These are phyloP conservation scores for Micrastur ruficollis DNA, from an alignment of 2,797 vertebrate species.

Conservation along the genomic window DNA sequence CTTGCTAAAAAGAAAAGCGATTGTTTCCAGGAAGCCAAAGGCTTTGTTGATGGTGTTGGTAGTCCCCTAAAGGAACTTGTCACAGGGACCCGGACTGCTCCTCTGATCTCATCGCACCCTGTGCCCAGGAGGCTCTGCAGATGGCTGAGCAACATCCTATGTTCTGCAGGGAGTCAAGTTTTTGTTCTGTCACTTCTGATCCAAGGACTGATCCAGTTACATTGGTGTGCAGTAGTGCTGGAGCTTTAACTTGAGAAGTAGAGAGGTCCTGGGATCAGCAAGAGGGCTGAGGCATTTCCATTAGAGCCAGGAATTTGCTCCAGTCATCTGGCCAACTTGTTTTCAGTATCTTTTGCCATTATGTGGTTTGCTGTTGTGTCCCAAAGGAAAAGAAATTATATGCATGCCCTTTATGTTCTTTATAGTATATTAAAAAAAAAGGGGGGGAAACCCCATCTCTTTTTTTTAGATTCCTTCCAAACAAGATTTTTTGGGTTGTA, in stretches of 20 bases:
- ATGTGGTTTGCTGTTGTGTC: neutral
- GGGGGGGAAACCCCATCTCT: accelerated
- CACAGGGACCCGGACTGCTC: neutral
- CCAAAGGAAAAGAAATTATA: neutral
- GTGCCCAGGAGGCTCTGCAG: neutral
- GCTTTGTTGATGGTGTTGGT: neutral
- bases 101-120: neutral
- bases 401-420: neutral
- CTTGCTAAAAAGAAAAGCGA: neutral
- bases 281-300: slow-evolving; percentile 2
- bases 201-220: neutral
- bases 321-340: neutral
- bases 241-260: neutral
- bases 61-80: neutral
- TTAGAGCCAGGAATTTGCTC: neutral
- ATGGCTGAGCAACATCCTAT: neutral
- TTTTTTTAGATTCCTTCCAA: slow-evolving; percentile 25
- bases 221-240: neutral
- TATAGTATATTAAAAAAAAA: neutral
- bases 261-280: neutral
- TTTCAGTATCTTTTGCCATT: slow-evolving; percentile 6
- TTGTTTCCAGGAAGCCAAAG: neutral
- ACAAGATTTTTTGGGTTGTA: neutral
- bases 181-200: neutral
- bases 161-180: neutral